Evolutionary conservation across 2,888 invertebrate species (phyloP).

Genomic region (Ochropacha duplaris): DNA sequence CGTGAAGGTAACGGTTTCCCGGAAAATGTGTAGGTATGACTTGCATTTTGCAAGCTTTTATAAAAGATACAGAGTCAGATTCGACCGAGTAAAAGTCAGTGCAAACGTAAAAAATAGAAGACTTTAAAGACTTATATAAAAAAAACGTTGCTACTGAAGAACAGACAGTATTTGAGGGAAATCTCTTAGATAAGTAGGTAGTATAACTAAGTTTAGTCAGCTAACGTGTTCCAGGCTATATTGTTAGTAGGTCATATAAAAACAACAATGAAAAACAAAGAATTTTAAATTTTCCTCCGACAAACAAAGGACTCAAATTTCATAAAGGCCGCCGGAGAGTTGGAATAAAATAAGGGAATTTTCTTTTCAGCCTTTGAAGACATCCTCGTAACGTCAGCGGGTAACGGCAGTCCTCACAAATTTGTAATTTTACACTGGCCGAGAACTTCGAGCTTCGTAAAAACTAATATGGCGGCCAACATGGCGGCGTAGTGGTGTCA

Average conservation of each 20-base stretch:
- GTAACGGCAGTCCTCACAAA: background rate
- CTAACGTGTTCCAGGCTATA: background rate
- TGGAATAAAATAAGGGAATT: background rate
- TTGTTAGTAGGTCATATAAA: background rate
- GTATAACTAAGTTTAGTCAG: background rate
- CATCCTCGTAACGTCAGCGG: constrained; percentile 1
- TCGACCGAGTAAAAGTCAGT: background rate
- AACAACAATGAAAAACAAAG: background rate
- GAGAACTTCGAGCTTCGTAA: constrained; percentile 20
- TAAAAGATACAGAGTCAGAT: background rate
- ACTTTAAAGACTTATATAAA: background rate
- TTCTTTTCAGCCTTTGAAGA: background rate
- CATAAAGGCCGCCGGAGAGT: background rate
- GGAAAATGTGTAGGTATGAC: background rate
- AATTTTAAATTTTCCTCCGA: background rate
- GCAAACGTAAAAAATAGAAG: background rate
- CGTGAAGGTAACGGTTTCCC: background rate
- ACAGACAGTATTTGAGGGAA: background rate
- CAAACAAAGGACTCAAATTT: constrained; percentile 1
- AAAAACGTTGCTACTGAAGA: background rate
- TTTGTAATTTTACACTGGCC: constrained; percentile 4
- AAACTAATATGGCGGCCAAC: constrained; percentile 23
- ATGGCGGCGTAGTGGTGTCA: constrained; percentile 3
- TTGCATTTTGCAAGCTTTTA: background rate
- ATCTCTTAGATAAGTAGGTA: background rate